Conservation (phyloP, 2,888 invertebrate species). For the Drosophila setosimentum region DNA sequence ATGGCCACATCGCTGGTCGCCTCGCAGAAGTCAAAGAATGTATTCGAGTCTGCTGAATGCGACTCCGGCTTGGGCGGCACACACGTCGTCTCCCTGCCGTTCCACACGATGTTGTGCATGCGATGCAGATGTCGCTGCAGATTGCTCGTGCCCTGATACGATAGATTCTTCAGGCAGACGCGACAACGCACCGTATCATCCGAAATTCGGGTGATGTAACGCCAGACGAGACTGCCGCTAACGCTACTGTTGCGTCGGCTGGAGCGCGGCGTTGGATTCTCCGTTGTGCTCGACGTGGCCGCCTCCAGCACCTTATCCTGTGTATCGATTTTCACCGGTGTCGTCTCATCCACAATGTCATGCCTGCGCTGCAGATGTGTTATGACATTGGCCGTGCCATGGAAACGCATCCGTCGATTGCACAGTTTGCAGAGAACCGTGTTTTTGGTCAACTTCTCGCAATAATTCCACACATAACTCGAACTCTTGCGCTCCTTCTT, state of each 20-base stretch:
- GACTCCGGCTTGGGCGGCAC: constrained; percentile 8
- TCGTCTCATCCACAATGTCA: constrained; percentile 58
- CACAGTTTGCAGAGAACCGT: constrained; percentile 74
- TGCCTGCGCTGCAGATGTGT: constrained; percentile 76
- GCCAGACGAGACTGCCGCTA: constrained; percentile 72
- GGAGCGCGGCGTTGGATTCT: constrained; percentile 4
- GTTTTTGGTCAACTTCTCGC: constrained; percentile 71
- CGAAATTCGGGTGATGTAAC: constrained; percentile 68
- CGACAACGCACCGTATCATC: constrained; percentile 72
- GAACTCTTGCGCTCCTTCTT: constrained; percentile 68
- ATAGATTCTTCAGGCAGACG: constrained; percentile 74
- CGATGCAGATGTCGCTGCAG: constrained; percentile 78
- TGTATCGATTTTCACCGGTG: constrained; percentile 14
- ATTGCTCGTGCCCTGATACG: constrained; percentile 79
- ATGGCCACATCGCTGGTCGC: constrained; percentile 25
- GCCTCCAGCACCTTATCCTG: constrained; percentile 40
- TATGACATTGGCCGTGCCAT: constrained; percentile 80
- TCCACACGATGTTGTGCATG: constrained; percentile 74
- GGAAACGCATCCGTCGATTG: constrained; percentile 73
- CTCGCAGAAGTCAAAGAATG: constrained; percentile 47
- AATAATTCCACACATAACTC: constrained; percentile 80
- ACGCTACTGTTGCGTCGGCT: constrained; percentile 18
- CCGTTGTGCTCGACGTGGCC: constrained; percentile 53
- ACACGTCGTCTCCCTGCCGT: constrained; percentile 3
- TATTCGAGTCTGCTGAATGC: constrained; percentile 22